Evolutionary conservation across 2,888 invertebrate species (phyloP).

Genomic region (Eucera pruinosa): DNA sequence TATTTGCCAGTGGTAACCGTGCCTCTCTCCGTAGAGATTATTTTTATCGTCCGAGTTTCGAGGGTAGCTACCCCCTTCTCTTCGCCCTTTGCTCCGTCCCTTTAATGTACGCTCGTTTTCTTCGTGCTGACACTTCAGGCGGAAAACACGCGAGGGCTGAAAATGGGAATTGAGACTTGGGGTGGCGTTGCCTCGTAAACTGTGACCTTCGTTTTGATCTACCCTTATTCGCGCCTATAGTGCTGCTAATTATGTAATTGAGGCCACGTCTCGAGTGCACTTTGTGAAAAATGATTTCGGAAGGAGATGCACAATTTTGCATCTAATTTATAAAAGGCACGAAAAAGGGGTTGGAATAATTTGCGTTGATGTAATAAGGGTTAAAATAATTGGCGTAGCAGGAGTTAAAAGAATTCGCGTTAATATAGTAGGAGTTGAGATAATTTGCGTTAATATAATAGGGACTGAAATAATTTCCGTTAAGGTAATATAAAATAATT

Average conservation of each 20-base stretch:
- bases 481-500: no score
- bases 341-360: no score
- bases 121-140: conserved; percentile 49
- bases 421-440: no score
- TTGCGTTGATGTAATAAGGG: no score
- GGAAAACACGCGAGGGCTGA: conserved; percentile 58
- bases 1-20: conserved; percentile 68
- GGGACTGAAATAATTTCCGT: no score
- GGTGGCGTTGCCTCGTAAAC: conserved; percentile 35
- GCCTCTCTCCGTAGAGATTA: conserved; percentile 64
- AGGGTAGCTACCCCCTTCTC: conserved; percentile 44
- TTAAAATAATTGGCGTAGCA: no score
- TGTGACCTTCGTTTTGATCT: conserved; percentile 29
- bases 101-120: conserved; percentile 45
- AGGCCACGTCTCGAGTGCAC: background rate
- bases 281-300: background rate
- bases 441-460: no score
- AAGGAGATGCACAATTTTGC: no score
- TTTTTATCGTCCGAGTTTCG: conserved; percentile 70
- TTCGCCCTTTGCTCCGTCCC: conserved; percentile 29
- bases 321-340: no score
- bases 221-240: background rate
- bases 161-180: conserved; percentile 54
- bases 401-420: no score
- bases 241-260: conserved; percentile 28